Base-by-base conservation (phyloP, 2,888 invertebrate genomes). In the Oligia latruncula region DNA sequence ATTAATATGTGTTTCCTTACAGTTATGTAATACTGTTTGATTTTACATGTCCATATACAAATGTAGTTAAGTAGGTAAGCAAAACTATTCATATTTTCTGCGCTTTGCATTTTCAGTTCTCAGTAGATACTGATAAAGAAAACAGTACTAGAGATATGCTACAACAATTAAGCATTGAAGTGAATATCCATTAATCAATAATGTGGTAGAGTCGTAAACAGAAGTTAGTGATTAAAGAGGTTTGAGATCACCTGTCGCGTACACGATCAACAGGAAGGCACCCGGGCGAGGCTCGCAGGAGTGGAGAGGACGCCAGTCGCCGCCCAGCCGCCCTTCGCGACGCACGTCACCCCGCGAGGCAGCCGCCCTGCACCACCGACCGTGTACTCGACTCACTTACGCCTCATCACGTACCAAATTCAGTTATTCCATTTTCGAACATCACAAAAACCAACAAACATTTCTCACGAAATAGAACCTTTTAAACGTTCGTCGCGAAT, bases 251-350 rank as follows among this genome's bases (percentile, higher is more conserved):
- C 96, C 96, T 96, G 96, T 96, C 96, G 95, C 95, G 93, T 94
- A 93, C 93, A 95, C 93, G 94, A 95, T 95, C 95, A 95, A 96
- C 96, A 95, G 95, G 95, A 96, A 95, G 90, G 92, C 90, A 92
- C 92, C 94, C 94, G 95, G 96, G 95, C 95, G 94, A 95, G 95
- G 95, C 93, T 93, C 92, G 90, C 91, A 93, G 94, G 93, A 92
- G 92, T 90, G 88, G 92, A 92, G 91, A 94, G 93, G 93, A 92
- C 92, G 94, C 88, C 95, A 96, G 96, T 96, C 94, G 92, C 95
- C 96, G 96, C 96, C 96, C 96, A 95, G 92, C 95, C 95, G 95
- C 96, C 95, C 94, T 92, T 83, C 92, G 95, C 92, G 95, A 88
- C 85, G 90, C 92, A 88, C 93, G 95, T 88, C 87, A 89, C 89